Base-by-base conservation (phyloP, 2,113 vertebrate genomes). In the Oncorhynchus gorbuscha region DNA sequence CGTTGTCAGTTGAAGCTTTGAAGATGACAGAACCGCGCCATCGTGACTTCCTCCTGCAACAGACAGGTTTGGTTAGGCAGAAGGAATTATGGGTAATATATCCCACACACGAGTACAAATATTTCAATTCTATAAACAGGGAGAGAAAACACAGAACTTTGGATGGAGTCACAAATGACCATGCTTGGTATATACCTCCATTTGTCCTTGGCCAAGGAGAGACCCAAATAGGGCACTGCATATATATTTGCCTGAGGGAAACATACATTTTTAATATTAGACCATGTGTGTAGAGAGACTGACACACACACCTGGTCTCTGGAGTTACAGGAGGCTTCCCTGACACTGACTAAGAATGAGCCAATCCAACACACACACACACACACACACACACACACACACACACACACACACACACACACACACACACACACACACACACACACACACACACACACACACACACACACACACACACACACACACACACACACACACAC, bases 231-330 rank as follows among this genome's bases (percentile, higher is more conserved):
- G 59, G n/a, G 20, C 59, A 20, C 59, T 61, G 59, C 5, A 61
- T 8, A 61, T 61, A 14, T 39, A 16, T 51, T 51, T 61, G 71
- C 71, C 71, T 61, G 51, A 73, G 59, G 71, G 55, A 73, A 73
- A 55, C 45, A 73, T 73, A 8, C 20, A 73, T 73, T 73, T 61
- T 73, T 20, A 61, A 61, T 20, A 61, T 22, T 61, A 8, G 18
- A 22, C 59, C 4, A 14, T 20, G n/a, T 20, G n/a, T 61, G n/a
- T 61, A 14, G 16, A 61, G 20, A 20, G 59, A 20, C 20, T 61
- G 59, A 22, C 18, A 61, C 20, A 61, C 20, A 61, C 20, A 61
- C 59, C n/a, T 61, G 59, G 59, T 61, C 18, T n/a, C 59, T n/a
- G 20, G n/a, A 7, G 59, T 51, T 51, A 61, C n/a, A 61, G 59